Evolutionary conservation across 2,888 invertebrate genomes (phyloP).

Genomic region (Chirona hameri): DNA sequence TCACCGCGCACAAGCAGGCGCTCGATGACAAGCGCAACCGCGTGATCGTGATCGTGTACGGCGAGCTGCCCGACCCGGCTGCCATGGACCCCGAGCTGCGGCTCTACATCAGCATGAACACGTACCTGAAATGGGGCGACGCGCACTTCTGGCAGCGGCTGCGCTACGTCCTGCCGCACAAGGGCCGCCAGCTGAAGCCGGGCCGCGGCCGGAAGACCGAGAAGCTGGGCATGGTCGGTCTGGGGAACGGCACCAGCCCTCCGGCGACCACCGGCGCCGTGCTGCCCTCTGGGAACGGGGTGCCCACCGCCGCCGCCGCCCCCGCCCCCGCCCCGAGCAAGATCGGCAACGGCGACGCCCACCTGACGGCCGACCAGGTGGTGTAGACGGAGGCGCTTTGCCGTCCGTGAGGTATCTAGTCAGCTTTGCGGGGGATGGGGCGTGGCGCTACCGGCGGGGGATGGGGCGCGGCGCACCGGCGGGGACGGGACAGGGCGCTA

Average conservation of each 20-base stretch:
- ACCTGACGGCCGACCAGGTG: neutral
- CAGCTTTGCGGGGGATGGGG: neutral
- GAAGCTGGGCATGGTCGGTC: neutral
- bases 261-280: neutral
- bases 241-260: neutral
- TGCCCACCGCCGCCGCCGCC: neutral
- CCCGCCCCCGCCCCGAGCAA: neutral
- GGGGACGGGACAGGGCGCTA: neutral
- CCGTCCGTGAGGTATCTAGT: neutral
- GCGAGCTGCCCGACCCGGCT: slow-evolving; percentile 58
- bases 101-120: slow-evolving; percentile 68
- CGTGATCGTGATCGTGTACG: slow-evolving; percentile 67
- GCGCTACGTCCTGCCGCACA: slow-evolving; percentile 65
- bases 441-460: neutral
- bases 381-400: neutral
- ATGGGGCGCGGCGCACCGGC: neutral
- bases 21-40: slow-evolving; percentile 62
- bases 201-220: neutral
- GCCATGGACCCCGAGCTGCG: slow-evolving; percentile 64
- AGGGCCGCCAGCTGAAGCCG: neutral
- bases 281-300: neutral
- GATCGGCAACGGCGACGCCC: neutral
- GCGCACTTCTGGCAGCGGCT: slow-evolving; percentile 78
- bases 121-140: slow-evolving; percentile 76
- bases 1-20: slow-evolving; percentile 67